Conservation (phyloP, 2,797 vertebrate genomes). For the Argyrosomus regius region DNA sequence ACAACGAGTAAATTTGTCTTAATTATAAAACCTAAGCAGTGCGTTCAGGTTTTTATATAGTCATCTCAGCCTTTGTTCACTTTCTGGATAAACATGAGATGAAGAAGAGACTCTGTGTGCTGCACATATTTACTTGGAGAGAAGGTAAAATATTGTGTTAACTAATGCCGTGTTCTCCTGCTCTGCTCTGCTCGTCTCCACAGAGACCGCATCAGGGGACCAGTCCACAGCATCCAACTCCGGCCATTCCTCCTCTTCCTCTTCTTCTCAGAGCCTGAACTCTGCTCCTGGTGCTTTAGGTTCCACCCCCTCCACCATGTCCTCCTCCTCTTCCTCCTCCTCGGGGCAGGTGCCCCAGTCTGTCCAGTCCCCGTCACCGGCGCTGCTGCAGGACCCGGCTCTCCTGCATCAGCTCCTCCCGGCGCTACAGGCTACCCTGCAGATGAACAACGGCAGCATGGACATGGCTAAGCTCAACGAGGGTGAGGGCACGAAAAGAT, state of each 20-base stretch:
- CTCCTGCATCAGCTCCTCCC: conserved; percentile 97
- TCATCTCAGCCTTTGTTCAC: not conserved
- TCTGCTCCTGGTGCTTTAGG: conserved; percentile 69
- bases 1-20: conserved; percentile 72
- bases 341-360: conserved; percentile 88
- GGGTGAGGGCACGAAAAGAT: conserved; percentile 83
- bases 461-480: conserved; percentile 99
- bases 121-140: not conserved
- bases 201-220: conserved; percentile 93
- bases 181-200: conserved; percentile 25
- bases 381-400: conserved; percentile 97
- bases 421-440: conserved; percentile 96
- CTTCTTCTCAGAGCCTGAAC: conserved; percentile 87
- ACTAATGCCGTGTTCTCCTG: not conserved
- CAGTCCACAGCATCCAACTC: conserved; percentile 89
- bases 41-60: not conserved
- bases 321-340: conserved; percentile 82
- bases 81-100: not conserved
- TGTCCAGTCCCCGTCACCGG: conserved; percentile 86
- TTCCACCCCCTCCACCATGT: conserved; percentile 84
- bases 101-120: not conserved
- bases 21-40: not conserved
- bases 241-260: conserved; percentile 87
- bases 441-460: conserved; percentile 97
- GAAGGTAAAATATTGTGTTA: not conserved